Evolutionary conservation across 2,888 invertebrate genomes (phyloP), one percentile per base, ranked within the genome.

Genomic region (Boloria euphrosyne): DNA sequence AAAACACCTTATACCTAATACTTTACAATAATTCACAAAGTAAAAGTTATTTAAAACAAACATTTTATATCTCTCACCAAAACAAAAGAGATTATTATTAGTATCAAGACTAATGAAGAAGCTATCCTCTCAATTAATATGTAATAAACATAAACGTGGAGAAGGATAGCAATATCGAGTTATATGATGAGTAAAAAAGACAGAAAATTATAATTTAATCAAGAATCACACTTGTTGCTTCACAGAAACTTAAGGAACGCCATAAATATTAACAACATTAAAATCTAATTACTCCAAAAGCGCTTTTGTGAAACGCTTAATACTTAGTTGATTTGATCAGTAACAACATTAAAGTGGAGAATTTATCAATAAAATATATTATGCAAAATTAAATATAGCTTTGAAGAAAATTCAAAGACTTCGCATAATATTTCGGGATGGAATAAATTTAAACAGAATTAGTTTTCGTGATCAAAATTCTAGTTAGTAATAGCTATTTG

Each of bases 181-280:
- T 27, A n/a, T 46, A 5, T 13, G 13, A 13, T 5, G 43, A 16
- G 3, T 46, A 27, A 57, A 13, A 22, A 46, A 57, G 22, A 57
- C 46, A 22, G 13, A 57, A 57, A 2, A 57, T 22, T 13, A 51
- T 57, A 22, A 46, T 57, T 46, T 57, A 13, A 13, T n/a, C 14
- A 18, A 14, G 22, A 7, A 38, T 38, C 7, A 38, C 31, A 57
- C 57, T 57, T 57, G 57, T 57, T 57, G 57, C 46, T n/a, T n/a
- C 27, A 14, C 17, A 57, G 43, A 16, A 57, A 46, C 22, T 31
- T 16, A 49, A 54, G 17, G 62, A 13, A 46, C 63, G 27, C 44
- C 51, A 57, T 63, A 43, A 63, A 63, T 63, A 63, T 63, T 57
- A 57, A 63, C 44, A 63, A 44, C 50, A 63, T 57, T 44, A 63